Evolutionary conservation across 2,797 vertebrate genomes (phyloP).

Genomic region (Fringilla coelebs): DNA sequence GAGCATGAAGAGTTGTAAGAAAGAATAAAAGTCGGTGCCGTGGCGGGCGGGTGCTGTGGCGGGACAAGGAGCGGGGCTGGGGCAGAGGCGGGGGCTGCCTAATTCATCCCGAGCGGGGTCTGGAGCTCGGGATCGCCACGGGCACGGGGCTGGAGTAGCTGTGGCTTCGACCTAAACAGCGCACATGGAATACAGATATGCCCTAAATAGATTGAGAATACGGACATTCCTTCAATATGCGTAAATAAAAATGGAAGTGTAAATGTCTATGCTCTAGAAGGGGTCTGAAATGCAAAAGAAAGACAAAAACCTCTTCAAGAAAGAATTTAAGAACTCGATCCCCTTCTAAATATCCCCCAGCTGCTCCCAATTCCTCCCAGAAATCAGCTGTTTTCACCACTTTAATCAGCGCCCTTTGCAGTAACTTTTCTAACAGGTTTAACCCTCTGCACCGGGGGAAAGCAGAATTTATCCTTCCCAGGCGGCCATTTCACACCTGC

Average conservation of each 20-base stretch:
- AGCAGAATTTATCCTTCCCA: accelerated
- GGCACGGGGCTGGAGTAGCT: neutral
- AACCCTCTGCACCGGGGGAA: neutral
- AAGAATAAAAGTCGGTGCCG: neutral
- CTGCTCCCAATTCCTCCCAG: neutral
- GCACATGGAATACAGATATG: accelerated
- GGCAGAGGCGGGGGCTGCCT: neutral
- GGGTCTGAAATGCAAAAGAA: neutral
- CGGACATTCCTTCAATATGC: accelerated
- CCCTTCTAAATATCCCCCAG: neutral
- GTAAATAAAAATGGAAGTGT: neutral
- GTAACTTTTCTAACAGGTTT: neutral
- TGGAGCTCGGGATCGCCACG: neutral
- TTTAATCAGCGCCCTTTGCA: accelerated
- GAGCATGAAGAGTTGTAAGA: neutral
- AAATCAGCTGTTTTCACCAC: neutral
- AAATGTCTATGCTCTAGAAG: neutral
- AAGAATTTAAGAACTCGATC: neutral
- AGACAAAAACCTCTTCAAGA: too few relatives aligned
- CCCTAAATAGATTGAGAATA: accelerated
- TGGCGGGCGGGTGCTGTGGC: accelerated
- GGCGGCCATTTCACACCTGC: neutral
- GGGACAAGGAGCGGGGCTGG: neutral
- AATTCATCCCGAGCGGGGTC: neutral
- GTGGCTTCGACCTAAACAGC: neutral